Evolutionary conservation across 2,888 invertebrate species (phyloP).

Genomic region (Leptinotarsa juncta): DNA sequence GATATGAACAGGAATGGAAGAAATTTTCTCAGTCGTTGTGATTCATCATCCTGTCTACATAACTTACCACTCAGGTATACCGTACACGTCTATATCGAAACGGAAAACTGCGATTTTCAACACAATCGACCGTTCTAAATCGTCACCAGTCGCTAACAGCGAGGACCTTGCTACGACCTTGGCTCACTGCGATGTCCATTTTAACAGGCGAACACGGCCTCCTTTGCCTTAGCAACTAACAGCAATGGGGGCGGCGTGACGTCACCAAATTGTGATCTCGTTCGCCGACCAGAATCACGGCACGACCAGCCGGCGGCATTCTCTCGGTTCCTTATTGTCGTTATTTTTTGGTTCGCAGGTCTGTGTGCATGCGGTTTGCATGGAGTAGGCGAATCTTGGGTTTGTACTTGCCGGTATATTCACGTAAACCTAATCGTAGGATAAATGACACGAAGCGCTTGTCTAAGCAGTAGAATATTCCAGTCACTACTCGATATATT

Average conservation of each 20-base stretch:
- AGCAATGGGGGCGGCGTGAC: conserved; percentile 56
- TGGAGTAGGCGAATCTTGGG: conserved; percentile 1
- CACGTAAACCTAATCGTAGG: background rate
- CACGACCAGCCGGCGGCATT: conserved; percentile 21
- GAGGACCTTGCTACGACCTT: conserved; percentile 54
- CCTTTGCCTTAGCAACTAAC: conserved; percentile 49
- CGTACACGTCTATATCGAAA: too few relatives aligned
- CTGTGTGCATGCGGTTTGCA: background rate
- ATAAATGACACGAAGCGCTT: background rate
- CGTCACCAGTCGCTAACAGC: conserved; percentile 13
- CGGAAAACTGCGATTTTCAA: background rate
- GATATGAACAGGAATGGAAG: background rate
- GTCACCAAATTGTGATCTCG: conserved; percentile 52
- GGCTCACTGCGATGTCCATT: conserved; percentile 54
- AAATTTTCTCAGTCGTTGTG: conserved; percentile 3
- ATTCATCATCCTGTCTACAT: background rate
- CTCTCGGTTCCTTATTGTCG: background rate
- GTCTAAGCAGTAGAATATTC: background rate
- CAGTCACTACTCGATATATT: background rate
- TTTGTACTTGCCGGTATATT: background rate
- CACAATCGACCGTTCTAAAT: conserved; percentile 6
- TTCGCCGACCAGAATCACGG: conserved; percentile 35
- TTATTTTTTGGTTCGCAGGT: background rate
- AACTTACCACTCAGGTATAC: too few relatives aligned
- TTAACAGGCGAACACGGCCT: conserved; percentile 44